Evolutionary conservation across 2,113 vertebrate genomes (phyloP), one percentile per base, ranked within the genome.

Genomic region (Hypanus sabinus): DNA sequence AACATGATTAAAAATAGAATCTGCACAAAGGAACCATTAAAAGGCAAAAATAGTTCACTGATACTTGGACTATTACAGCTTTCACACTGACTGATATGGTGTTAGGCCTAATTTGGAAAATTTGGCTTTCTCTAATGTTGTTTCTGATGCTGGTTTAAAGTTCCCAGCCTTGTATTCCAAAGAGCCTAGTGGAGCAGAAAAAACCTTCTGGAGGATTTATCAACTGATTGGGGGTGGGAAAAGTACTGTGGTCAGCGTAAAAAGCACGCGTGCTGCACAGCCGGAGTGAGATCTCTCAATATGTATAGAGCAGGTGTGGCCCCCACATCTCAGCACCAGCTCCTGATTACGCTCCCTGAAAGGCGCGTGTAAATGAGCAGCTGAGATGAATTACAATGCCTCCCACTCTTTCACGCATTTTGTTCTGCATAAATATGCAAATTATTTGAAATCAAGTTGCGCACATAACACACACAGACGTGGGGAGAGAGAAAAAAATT

Each of bases 341-440:
- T 57, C 94, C 87, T 16, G 2, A 94, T 95, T 83, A 33, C 81
- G 94, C 93, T 94, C 94, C 95, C 95, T 75, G 22, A 94, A 95
- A 95, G 68, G 91, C 76, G 90, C 71, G 94, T 95, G 95, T 94
- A 96, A 95, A 95, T 95, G 95, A 96, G 96, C 96, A 96, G 96
- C 96, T 95, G 95, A 96, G 95, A 95, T 83, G 94, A 96, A 96
- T 95, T 94, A 95, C 95, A 95, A 94, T 91, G 80, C 95, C 95
- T 95, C 94, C 95, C 95, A 79, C 94, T 95, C 94, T 94, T 95
- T 96, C 87, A 22, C 95, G 95, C 95, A 95, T 95, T 96, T 94
- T 95, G 94, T 93, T 94, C 94, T 95, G 95, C 96, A 95, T 97
- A 97, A 97, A 96, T 96, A 98, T 98, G 97, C 96, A 97, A 97